phyloP scores from a whole-genome alignment of 2,888 invertebrate species.

The Tipula unca region DNA sequence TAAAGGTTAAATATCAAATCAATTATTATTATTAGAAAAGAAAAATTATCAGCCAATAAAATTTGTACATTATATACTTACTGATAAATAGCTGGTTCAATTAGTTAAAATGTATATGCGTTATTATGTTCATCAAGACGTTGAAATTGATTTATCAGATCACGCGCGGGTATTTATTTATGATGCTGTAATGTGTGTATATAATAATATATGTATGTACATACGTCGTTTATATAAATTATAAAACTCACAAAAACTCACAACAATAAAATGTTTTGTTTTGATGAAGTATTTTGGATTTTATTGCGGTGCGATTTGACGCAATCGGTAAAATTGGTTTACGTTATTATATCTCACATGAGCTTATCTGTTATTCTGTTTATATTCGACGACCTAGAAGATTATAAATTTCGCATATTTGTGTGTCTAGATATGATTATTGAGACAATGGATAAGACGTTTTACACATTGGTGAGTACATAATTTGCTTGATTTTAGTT shows the following conservation, averaged over 20 bases:
- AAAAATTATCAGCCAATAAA: background rate
- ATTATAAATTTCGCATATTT: background rate
- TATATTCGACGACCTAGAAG: background rate
- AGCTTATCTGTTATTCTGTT: background rate
- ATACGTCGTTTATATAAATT: background rate
- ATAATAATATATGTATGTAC: background rate
- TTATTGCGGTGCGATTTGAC: background rate
- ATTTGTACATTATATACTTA: background rate
- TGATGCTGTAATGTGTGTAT: background rate
- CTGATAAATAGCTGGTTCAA: background rate
- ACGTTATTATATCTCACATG: background rate
- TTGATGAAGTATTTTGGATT: background rate
- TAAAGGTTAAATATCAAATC: background rate
- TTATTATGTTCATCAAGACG: background rate
- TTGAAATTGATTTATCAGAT: background rate
- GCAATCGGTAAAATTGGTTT: background rate
- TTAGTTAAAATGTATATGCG: background rate
- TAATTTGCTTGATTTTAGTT: no score
- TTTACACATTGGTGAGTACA: no score
- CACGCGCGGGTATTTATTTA: background rate
- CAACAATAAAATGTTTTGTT: background rate
- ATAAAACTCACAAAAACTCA: background rate
- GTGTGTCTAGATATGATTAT: background rate
- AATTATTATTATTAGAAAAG: background rate
- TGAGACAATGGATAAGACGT: no score